Evolutionary conservation across 2,113 vertebrate genomes (phyloP), one percentile per base, ranked within the genome.

Genomic region (Isichthys henryi): DNA sequence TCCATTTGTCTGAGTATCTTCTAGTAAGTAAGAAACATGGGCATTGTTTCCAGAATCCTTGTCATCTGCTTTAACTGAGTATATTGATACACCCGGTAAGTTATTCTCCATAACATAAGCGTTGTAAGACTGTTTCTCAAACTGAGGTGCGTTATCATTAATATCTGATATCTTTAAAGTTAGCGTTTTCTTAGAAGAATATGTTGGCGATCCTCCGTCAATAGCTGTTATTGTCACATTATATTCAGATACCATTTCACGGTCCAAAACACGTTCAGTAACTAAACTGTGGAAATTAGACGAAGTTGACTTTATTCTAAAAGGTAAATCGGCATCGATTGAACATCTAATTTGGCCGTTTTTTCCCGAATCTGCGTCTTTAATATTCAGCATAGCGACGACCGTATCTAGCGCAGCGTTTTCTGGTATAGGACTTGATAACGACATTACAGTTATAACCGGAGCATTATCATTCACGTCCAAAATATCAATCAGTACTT

Each of bases 391-490:
- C 77, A 94, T 88, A 7, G 80, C 88, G 74, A 93, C 27, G 23
- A 92, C 87, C 53, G 89, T 94, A 50, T 89, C 92, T 39, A 91
- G 13, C 35, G 83, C 58, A 23, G 91, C 88, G 58, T 91, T 86
- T 83, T 93, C 93, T 83, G 86, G 90, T 86, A 96, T 88, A 27
- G 92, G 90, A 50, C 27, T 88, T 74, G 91, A 92, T 3, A 91
- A 49, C 1, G 90, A 94, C 17, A 90, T 92, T 6, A 96, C 88
- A 27, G 89, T 94, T 87, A 96, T 92, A 19, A 93, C 90, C 15
- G 95, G 95, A 9, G 89, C 83, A 86, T 94, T 96, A 88, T 96
- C 95, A 90, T 96, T 96, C 27, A 92, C 92, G 90, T 96, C 95
- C 8, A 93, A 43, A 82, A 96, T 89, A 84, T 95, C 94, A 49